Conservation (phyloP, 2,113 vertebrate genomes). For the Hyperoodon ampullatus region DNA sequence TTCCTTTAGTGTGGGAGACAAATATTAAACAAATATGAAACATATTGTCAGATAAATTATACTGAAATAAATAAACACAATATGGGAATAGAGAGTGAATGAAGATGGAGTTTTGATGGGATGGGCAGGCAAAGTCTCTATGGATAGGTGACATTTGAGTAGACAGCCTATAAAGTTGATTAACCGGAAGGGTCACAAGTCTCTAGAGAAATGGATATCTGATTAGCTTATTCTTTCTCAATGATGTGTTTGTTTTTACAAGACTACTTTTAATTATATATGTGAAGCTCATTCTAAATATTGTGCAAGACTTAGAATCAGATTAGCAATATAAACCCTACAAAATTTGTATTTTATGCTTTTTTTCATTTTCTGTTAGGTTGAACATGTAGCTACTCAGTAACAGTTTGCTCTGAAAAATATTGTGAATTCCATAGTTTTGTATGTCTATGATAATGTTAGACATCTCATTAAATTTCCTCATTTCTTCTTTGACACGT, state of each 20-base stretch:
- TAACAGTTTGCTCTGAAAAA: slow-evolving; percentile 10
- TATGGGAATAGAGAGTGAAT: not conserved
- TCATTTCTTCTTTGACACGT: not conserved
- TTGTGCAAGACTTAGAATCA: not conserved
- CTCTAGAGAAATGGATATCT: not conserved
- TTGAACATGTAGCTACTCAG: not conserved
- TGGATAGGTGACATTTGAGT: not conserved
- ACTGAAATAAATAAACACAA: not conserved
- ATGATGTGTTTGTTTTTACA: not conserved
- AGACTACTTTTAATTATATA: not conserved
- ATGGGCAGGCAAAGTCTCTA: not conserved
- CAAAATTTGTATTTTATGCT: not conserved
- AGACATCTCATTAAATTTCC: not conserved
- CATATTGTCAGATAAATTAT: not conserved
- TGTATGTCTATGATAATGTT: not conserved
- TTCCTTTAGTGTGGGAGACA: not conserved
- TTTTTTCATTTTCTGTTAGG: not conserved
- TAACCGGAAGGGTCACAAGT: not conserved
- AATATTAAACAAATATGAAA: not conserved
- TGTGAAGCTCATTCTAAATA: not conserved
- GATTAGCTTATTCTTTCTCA: not conserved
- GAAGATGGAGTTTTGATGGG: not conserved
- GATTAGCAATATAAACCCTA: not conserved
- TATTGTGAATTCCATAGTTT: not conserved
- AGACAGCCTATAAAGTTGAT: not conserved